A percentile compares a stretch with the other conserved stretches of the same genome.
Evolutionary conservation across 2,797 vertebrate genomes (phyloP).

Genomic region (Melanogrammus aeglefinus): DNA sequence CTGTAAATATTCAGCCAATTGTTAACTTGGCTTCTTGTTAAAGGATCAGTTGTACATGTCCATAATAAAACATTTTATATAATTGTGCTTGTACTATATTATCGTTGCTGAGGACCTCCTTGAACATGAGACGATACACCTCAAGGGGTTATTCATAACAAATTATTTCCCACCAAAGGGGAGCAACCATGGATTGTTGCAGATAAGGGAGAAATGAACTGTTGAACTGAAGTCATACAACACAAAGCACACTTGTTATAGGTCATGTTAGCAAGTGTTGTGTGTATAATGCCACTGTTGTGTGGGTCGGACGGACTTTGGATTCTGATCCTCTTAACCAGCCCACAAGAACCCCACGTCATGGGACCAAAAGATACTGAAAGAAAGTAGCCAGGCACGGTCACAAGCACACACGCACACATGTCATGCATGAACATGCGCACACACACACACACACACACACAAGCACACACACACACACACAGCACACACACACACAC

Average conservation of each 20-base stretch:
- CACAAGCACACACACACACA: no score
- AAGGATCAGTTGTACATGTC: no score
- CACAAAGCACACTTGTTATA: conserved; percentile 59
- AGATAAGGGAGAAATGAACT: no score
- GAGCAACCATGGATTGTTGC: no score
- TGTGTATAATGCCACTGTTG: conserved; percentile 58
- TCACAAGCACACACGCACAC: not conserved
- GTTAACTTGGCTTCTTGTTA: no score
- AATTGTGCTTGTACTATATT: no score
- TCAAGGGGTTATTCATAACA: no score
- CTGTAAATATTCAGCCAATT: no score
- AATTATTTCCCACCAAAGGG: not conserved
- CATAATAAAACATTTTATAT: not conserved
- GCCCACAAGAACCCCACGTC: conserved; percentile 32
- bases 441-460: no score
- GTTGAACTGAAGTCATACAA: not conserved
- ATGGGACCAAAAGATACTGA: conserved; percentile 38
- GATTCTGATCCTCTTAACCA: conserved; percentile 68
- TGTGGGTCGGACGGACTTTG: conserved; percentile 38
- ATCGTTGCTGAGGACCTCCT: not conserved
- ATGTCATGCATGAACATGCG: no score
- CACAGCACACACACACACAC: no score
- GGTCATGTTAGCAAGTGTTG: conserved; percentile 34
- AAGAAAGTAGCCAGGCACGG: no score
- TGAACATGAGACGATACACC: not conserved